Conservation (phyloP, 2,113 vertebrate species). For the Menidia beryllina region DNA sequence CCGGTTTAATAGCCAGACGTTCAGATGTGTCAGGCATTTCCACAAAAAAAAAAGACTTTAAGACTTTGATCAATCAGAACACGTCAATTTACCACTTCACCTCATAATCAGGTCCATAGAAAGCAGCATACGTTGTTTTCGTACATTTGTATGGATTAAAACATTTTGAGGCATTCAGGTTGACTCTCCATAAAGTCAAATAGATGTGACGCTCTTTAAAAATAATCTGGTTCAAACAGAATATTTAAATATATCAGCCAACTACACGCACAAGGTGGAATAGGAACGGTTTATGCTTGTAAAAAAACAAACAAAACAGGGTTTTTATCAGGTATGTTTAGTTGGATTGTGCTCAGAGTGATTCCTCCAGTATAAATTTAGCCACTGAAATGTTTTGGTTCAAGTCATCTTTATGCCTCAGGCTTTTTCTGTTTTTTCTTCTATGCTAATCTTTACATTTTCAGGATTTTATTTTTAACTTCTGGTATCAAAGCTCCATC, state of each 20-base stretch:
- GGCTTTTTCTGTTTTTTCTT: neutral
- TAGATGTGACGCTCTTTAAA: no score
- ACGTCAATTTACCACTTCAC: neutral
- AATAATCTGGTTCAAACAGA: neutral
- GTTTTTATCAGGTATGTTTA: neutral
- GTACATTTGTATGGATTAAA: no score
- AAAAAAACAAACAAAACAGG: no score
- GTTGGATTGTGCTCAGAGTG: neutral
- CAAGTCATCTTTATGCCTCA: neutral
- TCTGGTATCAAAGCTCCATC: conserved; percentile 14
- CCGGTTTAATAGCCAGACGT: neutral
- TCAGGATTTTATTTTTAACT: neutral
- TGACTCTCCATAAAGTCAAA: no score
- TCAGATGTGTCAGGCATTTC: neutral
- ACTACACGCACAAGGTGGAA: no score
- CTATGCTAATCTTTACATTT: neutral
- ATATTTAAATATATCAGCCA: neutral
- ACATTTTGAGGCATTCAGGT: neutral
- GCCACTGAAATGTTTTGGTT: neutral
- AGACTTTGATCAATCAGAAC: neutral
- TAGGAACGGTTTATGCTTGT: no score
- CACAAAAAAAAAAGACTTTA: neutral
- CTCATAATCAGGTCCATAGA: neutral
- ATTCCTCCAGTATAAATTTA: neutral
- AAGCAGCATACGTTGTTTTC: no score